Conservation (phyloP, 2,888 invertebrate species). For the Dendrolimus houi region DNA sequence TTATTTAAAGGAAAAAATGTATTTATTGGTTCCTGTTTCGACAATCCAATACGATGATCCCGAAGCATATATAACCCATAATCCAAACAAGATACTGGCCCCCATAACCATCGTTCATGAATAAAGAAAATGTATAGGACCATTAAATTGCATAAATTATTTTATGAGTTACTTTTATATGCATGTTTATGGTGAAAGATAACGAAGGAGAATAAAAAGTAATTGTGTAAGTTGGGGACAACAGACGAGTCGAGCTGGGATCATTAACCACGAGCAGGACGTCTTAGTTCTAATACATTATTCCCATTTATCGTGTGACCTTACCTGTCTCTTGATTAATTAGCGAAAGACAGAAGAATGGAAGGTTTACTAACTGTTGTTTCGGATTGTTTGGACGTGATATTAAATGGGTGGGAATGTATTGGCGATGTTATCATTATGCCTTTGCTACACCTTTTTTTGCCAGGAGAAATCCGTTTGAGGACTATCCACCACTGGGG, state of each 20-base stretch:
- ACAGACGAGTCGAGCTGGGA: conserved; percentile 18
- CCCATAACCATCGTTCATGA: neutral
- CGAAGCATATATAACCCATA: neutral
- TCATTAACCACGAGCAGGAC: conserved; percentile 25
- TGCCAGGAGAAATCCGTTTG: too few relatives aligned
- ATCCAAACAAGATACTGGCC: neutral
- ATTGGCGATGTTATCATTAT: too few relatives aligned
- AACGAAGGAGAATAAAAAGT: conserved; percentile 26
- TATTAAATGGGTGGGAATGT: conserved; percentile 13
- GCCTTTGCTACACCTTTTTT: too few relatives aligned
- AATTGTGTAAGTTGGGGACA: conserved; percentile 21
- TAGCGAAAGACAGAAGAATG: conserved; percentile 10
- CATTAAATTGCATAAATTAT: conserved; percentile 16
- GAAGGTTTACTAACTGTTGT: conserved; percentile 5
- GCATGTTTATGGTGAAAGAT: conserved; percentile 21
- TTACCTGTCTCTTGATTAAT: conserved; percentile 35
- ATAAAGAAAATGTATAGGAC: conserved; percentile 11
- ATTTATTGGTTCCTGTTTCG: neutral
- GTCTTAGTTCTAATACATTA: conserved; percentile 30
- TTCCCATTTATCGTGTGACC: conserved; percentile 32
- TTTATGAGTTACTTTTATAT: conserved; percentile 22
- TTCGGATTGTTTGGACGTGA: conserved; percentile 5
- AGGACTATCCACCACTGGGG: too few relatives aligned
- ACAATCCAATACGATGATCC: neutral
- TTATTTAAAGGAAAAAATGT: too few relatives aligned